phyloP scores from a whole-genome alignment of 2,888 invertebrate genomes.

The Neoitamus cyanurus region DNA sequence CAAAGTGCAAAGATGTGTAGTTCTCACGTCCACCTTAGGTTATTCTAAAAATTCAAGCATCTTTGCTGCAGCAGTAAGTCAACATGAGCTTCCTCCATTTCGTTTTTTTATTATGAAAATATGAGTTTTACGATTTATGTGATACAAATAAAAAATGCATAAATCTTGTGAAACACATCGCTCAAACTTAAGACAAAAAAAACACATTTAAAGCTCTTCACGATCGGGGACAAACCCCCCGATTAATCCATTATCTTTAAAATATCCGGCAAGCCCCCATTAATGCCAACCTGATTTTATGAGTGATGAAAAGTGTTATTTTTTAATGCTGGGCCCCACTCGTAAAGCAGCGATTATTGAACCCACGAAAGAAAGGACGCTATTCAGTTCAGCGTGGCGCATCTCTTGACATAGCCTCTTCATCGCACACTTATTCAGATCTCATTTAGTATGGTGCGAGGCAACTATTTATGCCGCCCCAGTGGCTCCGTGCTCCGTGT shows the following conservation, averaged over 20 bases:
- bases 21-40: too few relatives aligned
- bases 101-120: too few relatives aligned
- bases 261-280: background rate
- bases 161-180: background rate
- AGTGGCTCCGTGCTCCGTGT: background rate
- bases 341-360: background rate
- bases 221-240: background rate
- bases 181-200: background rate
- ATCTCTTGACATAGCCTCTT: background rate
- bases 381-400: background rate
- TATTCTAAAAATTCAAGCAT: too few relatives aligned
- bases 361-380: background rate
- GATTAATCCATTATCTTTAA: background rate
- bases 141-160: background rate
- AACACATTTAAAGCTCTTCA: background rate
- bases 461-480: background rate
- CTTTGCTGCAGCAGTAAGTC: too few relatives aligned
- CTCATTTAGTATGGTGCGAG: background rate
- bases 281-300: background rate
- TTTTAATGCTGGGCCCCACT: background rate
- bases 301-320: constrained; percentile 1
- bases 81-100: too few relatives aligned
- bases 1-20: too few relatives aligned
- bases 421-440: background rate
- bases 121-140: background rate